Evolutionary conservation across 2,888 invertebrate species (phyloP).

Genomic region (Aspidiotus destructor): DNA sequence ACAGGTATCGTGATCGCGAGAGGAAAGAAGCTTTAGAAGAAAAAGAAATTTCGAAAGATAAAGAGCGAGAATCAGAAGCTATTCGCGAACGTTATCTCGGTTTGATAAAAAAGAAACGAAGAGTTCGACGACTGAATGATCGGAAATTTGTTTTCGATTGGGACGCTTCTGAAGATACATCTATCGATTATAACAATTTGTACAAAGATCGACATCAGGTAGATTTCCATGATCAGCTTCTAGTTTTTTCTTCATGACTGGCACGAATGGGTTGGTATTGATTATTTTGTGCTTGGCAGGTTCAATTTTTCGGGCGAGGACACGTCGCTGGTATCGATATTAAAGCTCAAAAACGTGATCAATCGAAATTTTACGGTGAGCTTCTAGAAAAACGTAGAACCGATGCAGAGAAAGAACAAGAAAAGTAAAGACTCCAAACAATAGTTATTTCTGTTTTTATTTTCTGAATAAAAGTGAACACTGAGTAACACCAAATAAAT

Average conservation of each 20-base stretch:
- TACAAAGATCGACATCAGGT: conserved; percentile 91
- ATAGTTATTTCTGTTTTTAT: neutral
- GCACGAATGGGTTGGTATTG: neutral
- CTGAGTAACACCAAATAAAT: too few relatives aligned
- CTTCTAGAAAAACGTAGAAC: conserved; percentile 88
- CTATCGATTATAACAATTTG: conserved; percentile 90
- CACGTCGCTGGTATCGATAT: conserved; percentile 98
- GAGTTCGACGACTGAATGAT: conserved; percentile 89
- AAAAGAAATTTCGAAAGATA: conserved; percentile 65
- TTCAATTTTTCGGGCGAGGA: conserved; percentile 95
- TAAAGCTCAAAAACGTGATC: conserved; percentile 88
- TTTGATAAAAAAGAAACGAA: conserved; percentile 79
- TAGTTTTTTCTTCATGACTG: neutral
- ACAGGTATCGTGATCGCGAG: conserved; percentile 26
- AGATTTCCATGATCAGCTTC: neutral
- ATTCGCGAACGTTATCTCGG: conserved; percentile 94
- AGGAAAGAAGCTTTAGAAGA: conserved; percentile 43
- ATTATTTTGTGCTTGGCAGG: conserved; percentile 42
- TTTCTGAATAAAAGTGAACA: neutral
- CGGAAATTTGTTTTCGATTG: conserved; percentile 99
- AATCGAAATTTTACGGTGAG: conserved; percentile 94
- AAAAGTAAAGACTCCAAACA: conserved; percentile 36
- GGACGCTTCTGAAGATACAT: conserved; percentile 98
- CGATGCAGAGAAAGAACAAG: conserved; percentile 52
- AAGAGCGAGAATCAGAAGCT: conserved; percentile 86